phyloP scores from a whole-genome alignment of 2,113 vertebrate genomes.

The Psittacara wagleri region DNA sequence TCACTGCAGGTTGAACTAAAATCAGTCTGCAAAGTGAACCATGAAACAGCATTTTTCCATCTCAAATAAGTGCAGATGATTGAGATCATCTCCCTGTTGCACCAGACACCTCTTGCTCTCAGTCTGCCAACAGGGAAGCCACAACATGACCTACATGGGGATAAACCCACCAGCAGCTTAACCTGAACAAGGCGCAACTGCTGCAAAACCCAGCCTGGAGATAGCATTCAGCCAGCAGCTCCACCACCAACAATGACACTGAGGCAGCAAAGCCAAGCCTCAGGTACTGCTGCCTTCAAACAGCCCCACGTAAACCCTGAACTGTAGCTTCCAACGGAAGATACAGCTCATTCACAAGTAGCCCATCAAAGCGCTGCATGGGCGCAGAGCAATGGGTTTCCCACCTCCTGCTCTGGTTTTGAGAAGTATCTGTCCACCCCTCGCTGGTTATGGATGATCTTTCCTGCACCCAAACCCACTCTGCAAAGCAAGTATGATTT shows the following conservation, averaged over 20 bases:
- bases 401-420: background rate
- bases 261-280: background rate
- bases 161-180: background rate
- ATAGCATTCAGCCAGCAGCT: background rate
- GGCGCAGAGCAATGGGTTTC: background rate
- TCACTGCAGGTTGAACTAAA: background rate
- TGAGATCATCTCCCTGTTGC: background rate
- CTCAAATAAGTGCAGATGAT: accelerated
- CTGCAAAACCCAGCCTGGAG: background rate
- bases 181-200: background rate
- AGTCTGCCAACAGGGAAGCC: background rate
- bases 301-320: background rate
- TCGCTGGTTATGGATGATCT: background rate
- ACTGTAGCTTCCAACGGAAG: background rate
- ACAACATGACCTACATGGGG: background rate
- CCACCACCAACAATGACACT: background rate
- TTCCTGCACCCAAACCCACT: background rate
- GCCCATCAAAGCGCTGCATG: background rate
- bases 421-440: background rate
- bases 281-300: background rate
- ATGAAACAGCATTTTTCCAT: background rate
- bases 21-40: background rate
- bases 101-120: background rate
- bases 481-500: background rate
- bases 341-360: background rate